phyloP scores from a whole-genome alignment of 2,113 vertebrate species.

The Eretmodus cyanostictus region DNA sequence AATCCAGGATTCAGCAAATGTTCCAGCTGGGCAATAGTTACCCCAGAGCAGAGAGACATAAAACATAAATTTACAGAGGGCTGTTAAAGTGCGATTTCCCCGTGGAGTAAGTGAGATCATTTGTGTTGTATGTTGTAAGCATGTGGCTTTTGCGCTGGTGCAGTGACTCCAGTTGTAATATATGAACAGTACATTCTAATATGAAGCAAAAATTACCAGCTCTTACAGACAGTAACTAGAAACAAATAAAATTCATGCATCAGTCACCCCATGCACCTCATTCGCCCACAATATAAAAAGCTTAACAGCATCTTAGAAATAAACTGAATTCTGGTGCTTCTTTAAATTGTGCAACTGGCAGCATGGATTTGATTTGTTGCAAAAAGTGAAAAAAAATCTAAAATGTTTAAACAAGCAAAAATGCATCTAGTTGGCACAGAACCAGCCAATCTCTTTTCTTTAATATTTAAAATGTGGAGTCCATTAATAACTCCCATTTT shows the following conservation, averaged over 20 bases:
- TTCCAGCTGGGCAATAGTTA: conserved; percentile 8
- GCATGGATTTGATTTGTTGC: neutral
- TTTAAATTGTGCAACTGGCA: neutral
- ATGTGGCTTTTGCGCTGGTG: neutral
- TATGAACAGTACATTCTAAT: neutral
- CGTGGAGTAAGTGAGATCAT: neutral
- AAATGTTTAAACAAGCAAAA: neutral
- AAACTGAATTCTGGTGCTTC: neutral
- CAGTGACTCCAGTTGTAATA: neutral
- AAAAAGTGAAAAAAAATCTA: neutral
- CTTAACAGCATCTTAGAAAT: neutral
- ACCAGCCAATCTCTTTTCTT: neutral
- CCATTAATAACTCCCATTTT: neutral
- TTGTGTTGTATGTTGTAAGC: neutral
- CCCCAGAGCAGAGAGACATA: neutral
- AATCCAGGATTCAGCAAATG: neutral
- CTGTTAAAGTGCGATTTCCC: neutral
- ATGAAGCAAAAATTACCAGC: neutral
- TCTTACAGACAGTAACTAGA: neutral
- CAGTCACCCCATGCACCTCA: neutral
- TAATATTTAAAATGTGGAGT: neutral
- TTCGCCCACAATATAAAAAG: neutral
- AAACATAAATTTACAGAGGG: neutral
- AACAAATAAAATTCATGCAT: neutral
- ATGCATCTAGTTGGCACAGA: neutral